These are phyloP conservation scores for Micrasema longulum DNA, from an alignment of 1,140 invertebrate species.

Conservation along the genomic window DNA sequence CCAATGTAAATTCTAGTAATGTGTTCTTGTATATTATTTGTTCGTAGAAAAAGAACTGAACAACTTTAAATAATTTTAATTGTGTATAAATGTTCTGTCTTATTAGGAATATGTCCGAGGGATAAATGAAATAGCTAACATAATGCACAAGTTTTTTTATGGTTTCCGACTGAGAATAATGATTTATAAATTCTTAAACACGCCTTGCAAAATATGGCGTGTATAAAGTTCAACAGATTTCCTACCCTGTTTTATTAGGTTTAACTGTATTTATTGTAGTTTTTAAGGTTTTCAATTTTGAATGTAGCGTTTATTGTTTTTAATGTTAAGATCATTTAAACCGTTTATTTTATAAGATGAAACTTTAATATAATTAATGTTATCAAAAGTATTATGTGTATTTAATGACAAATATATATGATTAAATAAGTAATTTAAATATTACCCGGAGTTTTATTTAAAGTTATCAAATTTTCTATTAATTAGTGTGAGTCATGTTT, in stretches of 20 bases:
- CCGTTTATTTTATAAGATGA: slow-evolving; percentile 43
- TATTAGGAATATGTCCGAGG: too few relatives aligned
- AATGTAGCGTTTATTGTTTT: slow-evolving; percentile 44
- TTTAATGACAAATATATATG: slow-evolving; percentile 54
- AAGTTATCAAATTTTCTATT: too few relatives aligned
- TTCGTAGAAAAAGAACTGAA: not conserved
- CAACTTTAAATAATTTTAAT: too few relatives aligned
- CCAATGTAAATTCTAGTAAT: too few relatives aligned
- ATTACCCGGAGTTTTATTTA: slow-evolving; percentile 21
- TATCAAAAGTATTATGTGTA: slow-evolving; percentile 54
- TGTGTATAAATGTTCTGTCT: too few relatives aligned
- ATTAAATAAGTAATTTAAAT: slow-evolving; percentile 49
- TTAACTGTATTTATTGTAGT: slow-evolving; percentile 52
- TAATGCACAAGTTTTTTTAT: too few relatives aligned
- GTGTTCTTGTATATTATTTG: not conserved
- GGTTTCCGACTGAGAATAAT: not conserved
- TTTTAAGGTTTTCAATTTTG: slow-evolving; percentile 46
- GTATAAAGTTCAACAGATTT: slow-evolving; percentile 44
- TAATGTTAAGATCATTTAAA: slow-evolving; percentile 39
- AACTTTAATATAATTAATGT: slow-evolving; percentile 48
- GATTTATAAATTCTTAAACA: not conserved
- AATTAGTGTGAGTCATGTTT: too few relatives aligned
- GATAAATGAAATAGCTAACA: too few relatives aligned
- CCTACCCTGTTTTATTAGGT: slow-evolving; percentile 42
- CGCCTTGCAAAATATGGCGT: not conserved